These are phyloP conservation scores for Heliconius congener DNA, from an alignment of 1,140 invertebrate species.

Conservation along the genomic window DNA sequence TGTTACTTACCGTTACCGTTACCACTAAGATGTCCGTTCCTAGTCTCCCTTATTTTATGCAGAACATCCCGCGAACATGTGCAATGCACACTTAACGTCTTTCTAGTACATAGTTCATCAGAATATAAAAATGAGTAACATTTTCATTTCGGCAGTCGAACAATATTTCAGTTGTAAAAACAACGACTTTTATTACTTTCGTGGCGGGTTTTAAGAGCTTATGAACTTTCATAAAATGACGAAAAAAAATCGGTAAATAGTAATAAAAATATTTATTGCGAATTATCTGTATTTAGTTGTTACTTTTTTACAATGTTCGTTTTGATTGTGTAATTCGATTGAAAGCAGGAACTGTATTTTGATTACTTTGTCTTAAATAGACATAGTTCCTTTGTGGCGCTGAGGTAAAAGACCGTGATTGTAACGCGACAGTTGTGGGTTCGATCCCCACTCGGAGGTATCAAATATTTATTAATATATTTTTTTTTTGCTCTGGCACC, in stretches of 20 bases:
- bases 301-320: not conserved
- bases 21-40: no score
- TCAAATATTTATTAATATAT: no score
- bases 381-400: no score
- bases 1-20: no score
- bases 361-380: no score
- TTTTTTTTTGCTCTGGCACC: no score
- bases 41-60: not conserved
- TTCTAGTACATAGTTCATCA: slow-evolving; percentile 12
- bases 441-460: no score
- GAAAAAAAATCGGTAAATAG: not conserved
- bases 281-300: slow-evolving; percentile 2
- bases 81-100: no score
- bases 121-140: slow-evolving; percentile 10
- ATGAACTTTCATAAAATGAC: slow-evolving; percentile 23
- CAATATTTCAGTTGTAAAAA: slow-evolving; percentile 27
- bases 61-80: not conserved
- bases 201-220: slow-evolving; percentile 24
- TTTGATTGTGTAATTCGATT: no score
- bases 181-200: slow-evolving; percentile 32
- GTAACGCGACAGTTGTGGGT: no score
- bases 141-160: slow-evolving; percentile 10
- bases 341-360: no score
- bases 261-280: slow-evolving; percentile 23
- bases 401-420: no score